phyloP scores from a whole-genome alignment of 2,113 vertebrate species.

The Ameiurus melas region DNA sequence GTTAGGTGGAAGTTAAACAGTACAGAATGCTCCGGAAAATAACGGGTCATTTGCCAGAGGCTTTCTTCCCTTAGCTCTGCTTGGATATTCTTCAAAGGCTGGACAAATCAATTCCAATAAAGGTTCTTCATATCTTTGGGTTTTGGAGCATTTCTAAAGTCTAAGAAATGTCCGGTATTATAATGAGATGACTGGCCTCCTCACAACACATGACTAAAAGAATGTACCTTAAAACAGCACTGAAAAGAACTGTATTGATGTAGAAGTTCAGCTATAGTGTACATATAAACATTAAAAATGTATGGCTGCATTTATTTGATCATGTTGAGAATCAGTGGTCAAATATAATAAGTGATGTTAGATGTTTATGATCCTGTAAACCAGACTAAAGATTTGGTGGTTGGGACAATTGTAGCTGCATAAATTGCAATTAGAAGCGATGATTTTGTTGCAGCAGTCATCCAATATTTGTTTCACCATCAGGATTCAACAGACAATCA shows the following conservation, averaged over 20 bases:
- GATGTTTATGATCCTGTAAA: neutral
- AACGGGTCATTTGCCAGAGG: constrained; percentile 79
- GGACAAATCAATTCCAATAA: constrained; percentile 64
- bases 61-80: constrained; percentile 51
- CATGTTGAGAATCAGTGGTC: neutral
- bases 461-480: neutral
- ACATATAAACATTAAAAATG: neutral
- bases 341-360: neutral
- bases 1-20: constrained; percentile 56
- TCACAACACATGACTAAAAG: neutral
- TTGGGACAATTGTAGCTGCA: neutral
- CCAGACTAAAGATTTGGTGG: neutral
- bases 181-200: neutral
- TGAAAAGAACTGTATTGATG: neutral
- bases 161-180: constrained; percentile 13
- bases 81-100: constrained; percentile 87
- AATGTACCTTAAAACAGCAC: no score
- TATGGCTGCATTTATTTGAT: neutral
- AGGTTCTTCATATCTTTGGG: constrained; percentile 69
- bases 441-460: neutral
- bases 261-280: neutral
- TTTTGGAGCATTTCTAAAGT: constrained; percentile 3
- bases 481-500: neutral
- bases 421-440: neutral
- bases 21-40: constrained; percentile 77